phyloP scores from a whole-genome alignment of 2,113 vertebrate species.

The Pao palembangensis region DNA sequence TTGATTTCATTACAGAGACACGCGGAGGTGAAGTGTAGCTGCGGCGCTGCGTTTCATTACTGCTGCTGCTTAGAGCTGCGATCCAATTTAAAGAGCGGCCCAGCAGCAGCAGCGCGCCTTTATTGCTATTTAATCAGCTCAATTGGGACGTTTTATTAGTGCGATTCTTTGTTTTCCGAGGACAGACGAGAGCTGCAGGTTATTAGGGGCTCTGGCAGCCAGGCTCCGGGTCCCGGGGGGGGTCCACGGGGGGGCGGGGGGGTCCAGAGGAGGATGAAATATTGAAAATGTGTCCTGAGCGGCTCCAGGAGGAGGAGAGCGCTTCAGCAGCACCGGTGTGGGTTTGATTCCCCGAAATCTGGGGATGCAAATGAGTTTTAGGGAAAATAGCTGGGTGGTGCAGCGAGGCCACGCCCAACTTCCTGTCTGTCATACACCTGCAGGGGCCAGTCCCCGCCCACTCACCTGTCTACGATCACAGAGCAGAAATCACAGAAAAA shows the following conservation, averaged over 20 bases:
- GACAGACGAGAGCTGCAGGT: conserved; percentile 33
- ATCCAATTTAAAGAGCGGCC: conserved; percentile 54
- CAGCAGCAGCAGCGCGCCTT: conserved; percentile 45
- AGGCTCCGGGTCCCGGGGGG: conserved; percentile 20
- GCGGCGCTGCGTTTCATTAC: conserved; percentile 56
- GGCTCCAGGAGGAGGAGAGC: conserved; percentile 19
- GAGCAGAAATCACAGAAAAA: no score
- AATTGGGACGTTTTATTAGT: conserved; percentile 63
- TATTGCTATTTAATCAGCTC: conserved; percentile 67
- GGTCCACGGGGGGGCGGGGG: not conserved
- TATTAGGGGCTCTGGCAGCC: conserved; percentile 40
- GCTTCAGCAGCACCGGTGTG: not conserved
- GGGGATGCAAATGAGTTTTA: conserved; percentile 35
- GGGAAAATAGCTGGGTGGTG: no score
- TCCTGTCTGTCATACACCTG: no score
- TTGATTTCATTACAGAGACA: conserved; percentile 68
- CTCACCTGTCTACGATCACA: no score
- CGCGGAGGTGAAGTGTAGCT: conserved; percentile 30
- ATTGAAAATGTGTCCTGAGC: conserved; percentile 42
- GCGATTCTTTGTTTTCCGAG: conserved; percentile 43
- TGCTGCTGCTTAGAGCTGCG: conserved; percentile 56
- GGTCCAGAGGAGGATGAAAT: conserved; percentile 30
- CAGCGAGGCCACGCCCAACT: no score
- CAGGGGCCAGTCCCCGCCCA: no score
- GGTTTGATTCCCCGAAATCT: conserved; percentile 39